Evolutionary conservation across 1,140 invertebrate genomes (phyloP).

Genomic region (Arctopsyche grandis): DNA sequence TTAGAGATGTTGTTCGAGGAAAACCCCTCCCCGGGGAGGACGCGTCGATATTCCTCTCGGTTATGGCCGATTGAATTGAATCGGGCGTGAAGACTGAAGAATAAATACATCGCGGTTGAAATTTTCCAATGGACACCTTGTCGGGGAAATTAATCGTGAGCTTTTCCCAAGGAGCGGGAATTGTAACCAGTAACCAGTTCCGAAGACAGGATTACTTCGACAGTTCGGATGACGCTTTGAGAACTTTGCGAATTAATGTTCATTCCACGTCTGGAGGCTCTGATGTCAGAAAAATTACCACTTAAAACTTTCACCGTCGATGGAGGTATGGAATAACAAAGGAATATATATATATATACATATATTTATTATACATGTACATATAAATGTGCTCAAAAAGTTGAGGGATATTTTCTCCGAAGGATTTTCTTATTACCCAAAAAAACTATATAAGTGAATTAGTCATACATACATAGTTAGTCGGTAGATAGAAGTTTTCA

Average conservation of each 20-base stretch:
- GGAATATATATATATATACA: constrained; percentile 27
- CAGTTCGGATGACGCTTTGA: constrained; percentile 39
- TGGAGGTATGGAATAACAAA: constrained; percentile 35
- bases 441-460: too few relatives aligned
- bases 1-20: neutral
- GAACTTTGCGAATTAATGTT: constrained; percentile 53
- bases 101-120: too few relatives aligned
- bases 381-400: neutral
- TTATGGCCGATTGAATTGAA: neutral
- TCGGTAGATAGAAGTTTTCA: too few relatives aligned
- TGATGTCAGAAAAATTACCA: constrained; percentile 51
- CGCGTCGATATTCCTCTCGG: neutral
- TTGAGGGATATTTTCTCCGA: too few relatives aligned
- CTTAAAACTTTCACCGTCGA: constrained; percentile 48
- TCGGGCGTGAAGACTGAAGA: neutral
- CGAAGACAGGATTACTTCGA: constrained; percentile 43
- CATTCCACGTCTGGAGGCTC: constrained; percentile 39
- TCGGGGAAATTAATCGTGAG: neutral
- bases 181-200: constrained; percentile 26
- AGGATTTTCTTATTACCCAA: too few relatives aligned
- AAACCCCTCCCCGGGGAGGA: neutral
- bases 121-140: too few relatives aligned
- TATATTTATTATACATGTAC: too few relatives aligned
- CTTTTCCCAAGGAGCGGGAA: neutral
- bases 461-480: too few relatives aligned